phyloP scores from a whole-genome alignment of 2,113 vertebrate species.

The Larimichthys crocea region DNA sequence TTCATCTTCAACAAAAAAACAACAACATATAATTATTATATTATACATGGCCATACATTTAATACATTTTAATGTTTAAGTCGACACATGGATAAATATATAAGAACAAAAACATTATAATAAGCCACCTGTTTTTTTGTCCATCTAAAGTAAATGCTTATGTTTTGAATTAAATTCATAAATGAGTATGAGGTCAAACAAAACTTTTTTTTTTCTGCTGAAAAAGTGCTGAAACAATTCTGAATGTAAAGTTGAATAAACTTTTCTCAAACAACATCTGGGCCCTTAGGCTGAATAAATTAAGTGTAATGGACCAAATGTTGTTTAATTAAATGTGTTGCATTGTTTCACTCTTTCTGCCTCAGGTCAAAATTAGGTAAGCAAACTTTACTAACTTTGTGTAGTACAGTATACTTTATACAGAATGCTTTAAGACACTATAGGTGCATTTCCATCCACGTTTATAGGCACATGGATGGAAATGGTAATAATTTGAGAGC shows the following conservation, averaged over 20 bases:
- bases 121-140: not conserved
- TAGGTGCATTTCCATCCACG: not conserved
- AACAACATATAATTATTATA: too few species aligned
- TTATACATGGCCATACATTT: too few species aligned
- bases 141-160: not conserved
- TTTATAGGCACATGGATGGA: not conserved
- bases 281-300: not conserved
- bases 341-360: not conserved
- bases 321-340: constrained; percentile 1
- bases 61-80: too few species aligned
- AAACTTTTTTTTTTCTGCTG: not conserved
- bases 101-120: too few species aligned
- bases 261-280: not conserved
- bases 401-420: not conserved
- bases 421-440: not conserved
- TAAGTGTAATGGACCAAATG: constrained; percentile 1
- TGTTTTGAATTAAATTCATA: not conserved
- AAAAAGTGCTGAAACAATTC: not conserved
- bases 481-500: not conserved
- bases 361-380: not conserved
- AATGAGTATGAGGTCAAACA: not conserved
- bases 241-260: not conserved
- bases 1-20: not conserved
- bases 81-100: too few species aligned
- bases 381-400: not conserved